Conservation (phyloP, 2,113 vertebrate genomes). For the Nothocercus nigrocapillus region DNA sequence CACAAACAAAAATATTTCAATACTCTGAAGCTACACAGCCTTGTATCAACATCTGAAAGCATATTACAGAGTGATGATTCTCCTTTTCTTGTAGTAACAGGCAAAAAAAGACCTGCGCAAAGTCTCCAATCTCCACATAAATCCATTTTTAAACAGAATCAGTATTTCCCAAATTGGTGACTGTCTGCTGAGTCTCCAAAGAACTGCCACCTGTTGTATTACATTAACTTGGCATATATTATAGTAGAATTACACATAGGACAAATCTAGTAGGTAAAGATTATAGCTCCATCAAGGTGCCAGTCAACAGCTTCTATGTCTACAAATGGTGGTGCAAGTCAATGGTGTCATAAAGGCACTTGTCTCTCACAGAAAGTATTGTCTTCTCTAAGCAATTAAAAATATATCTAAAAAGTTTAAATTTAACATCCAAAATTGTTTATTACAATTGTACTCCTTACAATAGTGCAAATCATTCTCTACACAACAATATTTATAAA, state of each 20-base stretch:
- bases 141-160: not conserved
- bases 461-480: conserved; percentile 5
- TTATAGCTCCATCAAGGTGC: conserved; percentile 10
- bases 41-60: not conserved
- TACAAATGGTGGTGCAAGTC: conserved; percentile 13
- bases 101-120: not conserved
- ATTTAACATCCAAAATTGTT: not conserved
- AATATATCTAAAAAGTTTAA: conserved; percentile 38
- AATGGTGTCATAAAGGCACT: conserved; percentile 70
- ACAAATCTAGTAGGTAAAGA: conserved; percentile 40
- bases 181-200: not conserved
- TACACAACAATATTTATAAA: not conserved
- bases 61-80: not conserved
- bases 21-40: not conserved
- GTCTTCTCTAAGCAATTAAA: conserved; percentile 24
- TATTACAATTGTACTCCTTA: not conserved
- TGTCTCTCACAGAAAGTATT: conserved; percentile 50
- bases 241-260: not conserved
- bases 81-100: not conserved
- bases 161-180: not conserved
- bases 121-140: not conserved
- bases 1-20: not conserved
- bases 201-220: not conserved
- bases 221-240: not conserved
- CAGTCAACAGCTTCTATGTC: not conserved